phyloP scores from a whole-genome alignment of 2,797 vertebrate species.

The Squalus acanthias region DNA sequence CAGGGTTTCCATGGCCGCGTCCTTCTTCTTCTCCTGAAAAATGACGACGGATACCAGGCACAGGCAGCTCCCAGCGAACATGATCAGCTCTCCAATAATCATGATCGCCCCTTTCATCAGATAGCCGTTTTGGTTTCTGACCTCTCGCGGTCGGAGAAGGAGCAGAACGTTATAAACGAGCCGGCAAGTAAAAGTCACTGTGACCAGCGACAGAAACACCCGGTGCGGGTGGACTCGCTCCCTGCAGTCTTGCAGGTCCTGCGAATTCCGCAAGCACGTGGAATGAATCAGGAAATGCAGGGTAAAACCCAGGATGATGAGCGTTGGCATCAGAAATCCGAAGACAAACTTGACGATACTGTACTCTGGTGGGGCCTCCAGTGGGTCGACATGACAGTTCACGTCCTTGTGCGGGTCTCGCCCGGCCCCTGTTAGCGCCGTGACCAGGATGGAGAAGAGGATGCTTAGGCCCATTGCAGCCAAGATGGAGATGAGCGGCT shows the following conservation, averaged over 20 bases:
- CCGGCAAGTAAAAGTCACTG: conserved; percentile 48
- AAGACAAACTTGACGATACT: conserved; percentile 60
- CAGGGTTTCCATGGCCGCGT: conserved; percentile 45
- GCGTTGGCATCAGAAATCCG: conserved; percentile 55
- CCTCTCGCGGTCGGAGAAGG: conserved; percentile 48
- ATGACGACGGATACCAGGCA: conserved; percentile 55
- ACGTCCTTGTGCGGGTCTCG: rapidly evolving
- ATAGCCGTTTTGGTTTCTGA: too few species aligned
- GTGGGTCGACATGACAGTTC: conserved; percentile 60
- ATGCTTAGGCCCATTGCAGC: conserved; percentile 49
- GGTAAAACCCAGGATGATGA: conserved; percentile 53
- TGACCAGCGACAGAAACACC: conserved; percentile 42
- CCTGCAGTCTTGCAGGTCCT: conserved; percentile 52
- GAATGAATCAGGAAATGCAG: conserved; percentile 46
- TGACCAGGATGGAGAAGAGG: conserved; percentile 53
- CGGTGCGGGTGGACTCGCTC: conserved; percentile 37
- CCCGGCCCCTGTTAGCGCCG: conserved; percentile 52
- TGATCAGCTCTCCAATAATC: conserved; percentile 62
- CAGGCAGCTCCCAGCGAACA: conserved; percentile 64
- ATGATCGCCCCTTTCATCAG: conserved; percentile 49
- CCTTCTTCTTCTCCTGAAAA: conserved; percentile 57
- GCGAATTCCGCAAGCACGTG: conserved; percentile 40
- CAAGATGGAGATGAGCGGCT: conserved; percentile 44
- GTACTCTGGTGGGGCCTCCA: conserved; percentile 51
- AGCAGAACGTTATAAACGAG: conserved; percentile 61